Conservation (phyloP, 2,113 vertebrate species). For the Felis chaus region DNA sequence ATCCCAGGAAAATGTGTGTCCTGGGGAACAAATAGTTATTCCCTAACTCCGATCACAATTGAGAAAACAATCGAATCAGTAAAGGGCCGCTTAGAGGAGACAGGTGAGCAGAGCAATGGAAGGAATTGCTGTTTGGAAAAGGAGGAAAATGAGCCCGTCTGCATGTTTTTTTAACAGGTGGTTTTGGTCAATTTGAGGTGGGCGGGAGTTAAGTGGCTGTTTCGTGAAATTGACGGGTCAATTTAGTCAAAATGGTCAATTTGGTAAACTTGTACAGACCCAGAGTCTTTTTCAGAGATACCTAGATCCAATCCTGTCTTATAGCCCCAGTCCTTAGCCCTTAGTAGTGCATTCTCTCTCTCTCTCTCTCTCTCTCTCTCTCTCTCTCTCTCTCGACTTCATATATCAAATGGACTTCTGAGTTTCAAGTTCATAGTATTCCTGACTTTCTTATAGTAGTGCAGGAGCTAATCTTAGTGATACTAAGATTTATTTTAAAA, state of each 20-base stretch:
- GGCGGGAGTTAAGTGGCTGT: conserved; percentile 56
- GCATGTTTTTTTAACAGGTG: conserved; percentile 59
- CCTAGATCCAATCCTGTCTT: background rate
- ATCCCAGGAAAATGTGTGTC: conserved; percentile 70
- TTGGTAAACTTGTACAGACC: conserved; percentile 34
- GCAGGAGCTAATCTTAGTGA: background rate
- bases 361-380: background rate
- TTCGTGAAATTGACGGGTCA: conserved; percentile 61
- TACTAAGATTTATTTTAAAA: conserved; percentile 13
- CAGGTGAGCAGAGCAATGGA: background rate
- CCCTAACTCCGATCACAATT: conserved; percentile 68
- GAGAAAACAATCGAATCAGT: conserved; percentile 64
- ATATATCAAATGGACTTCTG: conserved; percentile 22
- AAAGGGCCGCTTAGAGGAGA: conserved; percentile 56
- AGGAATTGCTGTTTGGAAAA: conserved; percentile 50
- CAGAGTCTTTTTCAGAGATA: background rate
- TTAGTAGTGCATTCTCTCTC: background rate
- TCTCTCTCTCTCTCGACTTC: background rate
- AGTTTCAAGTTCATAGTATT: conserved; percentile 10
- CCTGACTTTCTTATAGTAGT: background rate
- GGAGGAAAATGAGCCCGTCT: conserved; percentile 43
- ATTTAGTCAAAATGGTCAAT: conserved; percentile 62
- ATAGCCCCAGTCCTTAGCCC: background rate
- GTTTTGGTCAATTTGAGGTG: conserved; percentile 51
- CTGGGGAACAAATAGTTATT: conserved; percentile 74